These are phyloP conservation scores for Cosmia pyralina DNA, from an alignment of 2,888 invertebrate species.

Conservation along the genomic window DNA sequence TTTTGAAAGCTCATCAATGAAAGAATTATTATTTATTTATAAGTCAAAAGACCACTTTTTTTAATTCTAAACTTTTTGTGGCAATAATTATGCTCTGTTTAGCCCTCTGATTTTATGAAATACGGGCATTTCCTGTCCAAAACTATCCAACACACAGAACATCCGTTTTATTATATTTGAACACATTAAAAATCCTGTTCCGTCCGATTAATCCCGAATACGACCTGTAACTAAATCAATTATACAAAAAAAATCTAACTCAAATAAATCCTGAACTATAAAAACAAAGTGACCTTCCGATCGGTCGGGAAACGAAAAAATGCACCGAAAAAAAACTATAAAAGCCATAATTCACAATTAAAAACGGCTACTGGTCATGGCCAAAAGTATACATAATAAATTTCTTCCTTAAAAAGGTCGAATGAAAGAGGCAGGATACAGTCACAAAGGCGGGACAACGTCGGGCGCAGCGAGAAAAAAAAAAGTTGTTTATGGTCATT, in stretches of 20 bases:
- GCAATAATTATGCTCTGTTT: constrained; percentile 8
- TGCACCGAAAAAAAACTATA: constrained; percentile 66
- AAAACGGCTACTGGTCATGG: constrained; percentile 89
- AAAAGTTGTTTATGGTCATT: constrained; percentile 88
- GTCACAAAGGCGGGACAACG: constrained; percentile 84
- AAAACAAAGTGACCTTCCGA: constrained; percentile 86
- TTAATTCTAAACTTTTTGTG: too few species aligned
- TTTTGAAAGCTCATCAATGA: neutral
- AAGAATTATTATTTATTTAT: neutral
- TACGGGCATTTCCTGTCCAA: constrained; percentile 62
- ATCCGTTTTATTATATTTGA: constrained; percentile 80
- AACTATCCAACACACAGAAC: constrained; percentile 72
- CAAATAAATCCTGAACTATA: constrained; percentile 80
- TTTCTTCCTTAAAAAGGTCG: constrained; percentile 88
- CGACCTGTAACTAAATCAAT: constrained; percentile 81
- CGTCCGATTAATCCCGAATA: constrained; percentile 80
- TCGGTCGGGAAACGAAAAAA: constrained; percentile 83
- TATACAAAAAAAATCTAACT: constrained; percentile 70
- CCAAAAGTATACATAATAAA: constrained; percentile 89
- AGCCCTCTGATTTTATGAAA: constrained; percentile 21
- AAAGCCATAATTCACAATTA: constrained; percentile 90
- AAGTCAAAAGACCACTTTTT: neutral
- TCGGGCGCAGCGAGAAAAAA: constrained; percentile 80
- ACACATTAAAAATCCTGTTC: constrained; percentile 79
- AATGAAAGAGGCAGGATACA: constrained; percentile 89